Evolutionary conservation across 2,888 invertebrate species (phyloP), one percentile per base, ranked within the genome.

Genomic region (Brenthis hecate): DNA sequence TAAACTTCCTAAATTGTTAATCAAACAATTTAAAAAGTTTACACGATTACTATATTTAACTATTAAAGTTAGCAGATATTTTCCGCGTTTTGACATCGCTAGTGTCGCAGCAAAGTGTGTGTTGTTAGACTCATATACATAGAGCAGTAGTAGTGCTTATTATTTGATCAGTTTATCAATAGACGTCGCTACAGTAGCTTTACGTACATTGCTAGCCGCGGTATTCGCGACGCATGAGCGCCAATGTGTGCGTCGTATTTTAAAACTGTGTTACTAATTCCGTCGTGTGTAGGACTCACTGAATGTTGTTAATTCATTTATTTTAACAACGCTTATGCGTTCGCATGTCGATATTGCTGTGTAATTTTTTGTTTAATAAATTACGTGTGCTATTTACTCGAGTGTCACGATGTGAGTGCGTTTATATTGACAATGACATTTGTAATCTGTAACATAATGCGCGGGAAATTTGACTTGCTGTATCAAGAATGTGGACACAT

Each of bases 391-490:
- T 77, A 73, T 72, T 75, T 77, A 78, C 80, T 69, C 64, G 65
- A 70, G 66, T 73, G 68, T 73, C 71, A 73, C 67, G 73, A 73
- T 76, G 76, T 73, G 72, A 76, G 67, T 70, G 58, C 11, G 69
- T 68, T 75, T 77, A 76, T 73, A 78, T 74, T 85, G 87, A 87
- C 84, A 84, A 84, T 90, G 86, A 89, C 87, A 85, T 83, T 76
- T 70, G 62, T 66, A 58, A 66, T 68, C 56, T 65, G 72, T 76
- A 72, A 72, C 64, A 81, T 78, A 79, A 77, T 75, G 80, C 84
- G 90, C 90, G 91, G 86, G 87, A 88, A 85, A 78, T 88, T 89
- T 71, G 72, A 87, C 70, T 73, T 67, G 66, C 71, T 73, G 74
- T 72, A 32, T 53, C 63, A 68, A 71, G 62, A 73, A 74, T 74